Base-by-base conservation (phyloP, 2,113 vertebrate species). In the Xyrauchen texanus region DNA sequence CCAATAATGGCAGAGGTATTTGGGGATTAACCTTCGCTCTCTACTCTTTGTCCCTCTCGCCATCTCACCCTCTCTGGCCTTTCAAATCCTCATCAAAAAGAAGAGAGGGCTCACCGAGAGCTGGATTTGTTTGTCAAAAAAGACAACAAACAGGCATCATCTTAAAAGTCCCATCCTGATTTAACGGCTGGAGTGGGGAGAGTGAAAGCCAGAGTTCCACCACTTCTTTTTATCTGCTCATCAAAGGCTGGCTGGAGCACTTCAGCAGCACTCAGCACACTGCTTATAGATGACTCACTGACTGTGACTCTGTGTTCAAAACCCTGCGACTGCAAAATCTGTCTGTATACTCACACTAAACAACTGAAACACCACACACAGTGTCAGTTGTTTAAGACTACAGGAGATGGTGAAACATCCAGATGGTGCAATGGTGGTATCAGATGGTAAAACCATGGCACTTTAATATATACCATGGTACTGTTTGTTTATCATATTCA, bases 21-120 rank as follows among this genome's bases (percentile, higher is more conserved):
- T 79, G 6, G 8, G 1, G 45, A 52, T 45, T 77, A 81, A 69
- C 64, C 21, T 12, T 65, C 16, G 5, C 16, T 11, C 11, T 63
- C 21, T 34, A 34, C 21, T 34, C 61, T 63, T 71, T 2, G 6
- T 47, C 21, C 10, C 42, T 5, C 49, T 46, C 52, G 34, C 44
- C 12, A 47, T 52, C 79, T 51, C 51, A 57, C 63, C 66, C 51
- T 67, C 51, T 15, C 13, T 16, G 21, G 55, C 34, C 74, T 77
- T 72, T 77, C 67, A 77, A 66, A 72, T 82, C 44, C 68, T 75
- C 80, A 77, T 77, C 68, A 81, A 71, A 81, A 67, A 65, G 58
- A 76, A 58, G n/a, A 68, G 49, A 12, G 60, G 21, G 63, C 72
- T 76, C 46, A 34, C 7, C 3, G 34, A 55, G 66, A 64, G 61